Evolutionary conservation across 2,797 vertebrate genomes (phyloP), one percentile per base, ranked within the genome.

Genomic region (Sphaeramia orbicularis): DNA sequence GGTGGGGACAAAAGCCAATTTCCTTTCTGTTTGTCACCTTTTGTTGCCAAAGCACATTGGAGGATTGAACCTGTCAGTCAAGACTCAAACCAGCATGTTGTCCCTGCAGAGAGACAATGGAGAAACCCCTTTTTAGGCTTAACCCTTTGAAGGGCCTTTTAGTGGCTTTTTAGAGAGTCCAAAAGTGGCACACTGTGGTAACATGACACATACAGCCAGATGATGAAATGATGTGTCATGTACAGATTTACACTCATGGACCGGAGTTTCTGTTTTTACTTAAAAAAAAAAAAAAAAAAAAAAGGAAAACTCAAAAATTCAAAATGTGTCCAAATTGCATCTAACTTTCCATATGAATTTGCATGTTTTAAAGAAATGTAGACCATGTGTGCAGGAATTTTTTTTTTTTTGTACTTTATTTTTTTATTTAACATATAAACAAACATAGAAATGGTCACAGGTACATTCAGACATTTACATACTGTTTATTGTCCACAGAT

Each of bases 11-110:
- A 95, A 93, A 94, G 90, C 86, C 89, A 87, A 94, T 95, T 96
- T 97, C 96, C 95, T 95, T 93, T 94, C 93, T 90, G 91, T 95
- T 95, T 96, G 95, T 97, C 90, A 80, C 82, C 94, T 93, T 96
- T 96, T 96, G 95, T 27, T 96, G 93, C 87, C 91, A 89, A 79
- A 92, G 89, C 92, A 92, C 92, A 91, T 93, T 94, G 94, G 95
- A 95, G 92, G 95, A 94, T 92, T 94, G 94, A 90, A 93, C 90
- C 95, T 95, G 95, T 94, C 96, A 96, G 89, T 97, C 95, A 96
- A 87, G 91, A 83, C 89, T 90, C 85, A 72, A 91, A 93, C 90
- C 94, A 91, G 93, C 88, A 86, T 94, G 95, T 96, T 91, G 95
- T 95, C 95, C 90, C 91, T 89, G 91, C 93, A 92, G 94, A 93